These are phyloP conservation scores for Euwallacea fornicatus DNA, from an alignment of 1,140 invertebrate genomes.

Conservation along the genomic window DNA sequence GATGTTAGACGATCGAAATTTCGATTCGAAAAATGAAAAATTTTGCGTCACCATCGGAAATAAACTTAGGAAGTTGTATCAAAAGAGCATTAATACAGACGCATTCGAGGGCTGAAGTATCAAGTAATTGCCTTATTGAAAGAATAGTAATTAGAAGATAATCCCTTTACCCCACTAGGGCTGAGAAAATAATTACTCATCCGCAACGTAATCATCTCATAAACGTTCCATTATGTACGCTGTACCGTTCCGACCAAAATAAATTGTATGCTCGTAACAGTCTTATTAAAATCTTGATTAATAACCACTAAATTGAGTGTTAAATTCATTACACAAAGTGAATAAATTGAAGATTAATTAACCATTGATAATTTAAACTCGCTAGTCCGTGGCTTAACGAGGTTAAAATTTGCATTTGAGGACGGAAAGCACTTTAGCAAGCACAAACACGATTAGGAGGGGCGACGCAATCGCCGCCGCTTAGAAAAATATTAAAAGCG, in stretches of 20 bases:
- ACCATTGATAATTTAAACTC: slow-evolving; percentile 58
- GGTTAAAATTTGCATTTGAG: slow-evolving; percentile 59
- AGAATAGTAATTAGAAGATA: too few relatives aligned
- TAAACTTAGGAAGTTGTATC: too few relatives aligned
- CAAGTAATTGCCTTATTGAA: too few relatives aligned
- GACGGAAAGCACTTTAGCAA: slow-evolving; percentile 56
- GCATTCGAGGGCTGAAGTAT: too few relatives aligned
- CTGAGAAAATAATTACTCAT: slow-evolving; percentile 4
- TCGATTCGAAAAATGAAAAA: too few relatives aligned
- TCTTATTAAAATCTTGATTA: slow-evolving; percentile 58
- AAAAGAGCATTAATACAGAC: too few relatives aligned
- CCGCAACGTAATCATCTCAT: background rate
- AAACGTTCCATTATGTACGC: slow-evolving; percentile 19
- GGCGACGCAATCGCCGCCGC: slow-evolving; percentile 38
- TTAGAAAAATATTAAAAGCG: slow-evolving; percentile 36
- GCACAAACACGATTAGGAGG: slow-evolving; percentile 54
- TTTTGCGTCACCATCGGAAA: too few relatives aligned
- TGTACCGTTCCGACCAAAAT: slow-evolving; percentile 29
- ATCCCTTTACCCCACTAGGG: background rate
- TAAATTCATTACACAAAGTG: slow-evolving; percentile 59
- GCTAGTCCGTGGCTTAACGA: slow-evolving; percentile 54
- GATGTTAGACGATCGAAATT: too few relatives aligned
- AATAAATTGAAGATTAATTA: slow-evolving; percentile 59
- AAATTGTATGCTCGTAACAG: slow-evolving; percentile 40
- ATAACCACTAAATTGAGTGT: slow-evolving; percentile 58